These are phyloP conservation scores for Dipus sagitta DNA, from an alignment of 2,797 vertebrate genomes.

Conservation along the genomic window DNA sequence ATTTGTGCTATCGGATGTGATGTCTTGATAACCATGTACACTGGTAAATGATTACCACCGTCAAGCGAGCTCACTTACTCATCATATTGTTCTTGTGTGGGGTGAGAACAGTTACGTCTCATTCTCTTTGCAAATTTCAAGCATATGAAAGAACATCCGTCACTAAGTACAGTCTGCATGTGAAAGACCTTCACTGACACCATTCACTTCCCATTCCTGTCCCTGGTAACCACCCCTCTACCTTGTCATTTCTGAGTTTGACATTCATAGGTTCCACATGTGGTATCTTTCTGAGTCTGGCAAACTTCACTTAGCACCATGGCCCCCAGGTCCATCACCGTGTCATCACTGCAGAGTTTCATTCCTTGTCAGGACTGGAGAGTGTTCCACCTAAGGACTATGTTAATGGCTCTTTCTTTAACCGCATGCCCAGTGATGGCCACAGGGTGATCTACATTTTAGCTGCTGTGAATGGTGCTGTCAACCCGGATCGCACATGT, in stretches of 20 bases:
- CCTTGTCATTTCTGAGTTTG: not conserved
- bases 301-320: not conserved
- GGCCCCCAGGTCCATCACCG: not conserved
- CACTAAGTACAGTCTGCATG: too few relatives aligned
- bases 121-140: not conserved
- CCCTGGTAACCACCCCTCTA: too few relatives aligned
- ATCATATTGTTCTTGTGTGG: not conserved
- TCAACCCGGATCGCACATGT: accelerated
- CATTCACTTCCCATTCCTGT: too few relatives aligned
- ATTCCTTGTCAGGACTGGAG: not conserved
- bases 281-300: not conserved
- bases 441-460: not conserved
- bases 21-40: too few relatives aligned
- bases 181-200: not conserved
- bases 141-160: too few relatives aligned
- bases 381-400: not conserved
- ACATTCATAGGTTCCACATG: not conserved
- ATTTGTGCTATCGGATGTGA: not conserved
- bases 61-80: too few relatives aligned
- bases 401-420: not conserved
- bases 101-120: not conserved
- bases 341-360: not conserved
- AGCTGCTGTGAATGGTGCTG: not conserved
- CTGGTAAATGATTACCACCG: too few relatives aligned
- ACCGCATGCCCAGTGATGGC: too few relatives aligned